A percentile compares a stretch with the other conserved stretches of the same genome.
Evolutionary conservation across 2,888 invertebrate genomes (phyloP).

Genomic region (Emmelina monodactyla): DNA sequence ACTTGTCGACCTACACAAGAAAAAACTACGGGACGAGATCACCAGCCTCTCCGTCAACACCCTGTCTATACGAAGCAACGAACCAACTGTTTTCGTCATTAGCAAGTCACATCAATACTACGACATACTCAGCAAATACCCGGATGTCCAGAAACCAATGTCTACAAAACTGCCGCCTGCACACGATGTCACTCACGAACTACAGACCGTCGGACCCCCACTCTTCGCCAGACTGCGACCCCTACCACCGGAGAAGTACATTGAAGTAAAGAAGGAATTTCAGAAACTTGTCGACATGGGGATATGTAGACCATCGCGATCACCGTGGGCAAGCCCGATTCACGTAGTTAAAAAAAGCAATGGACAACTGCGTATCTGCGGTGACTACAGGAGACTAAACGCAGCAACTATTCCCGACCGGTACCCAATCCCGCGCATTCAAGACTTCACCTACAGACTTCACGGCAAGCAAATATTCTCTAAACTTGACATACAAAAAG

Average conservation of each 20-base stretch:
- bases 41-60: not conserved
- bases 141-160: slow-evolving; percentile 4
- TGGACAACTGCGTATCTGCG: slow-evolving; percentile 18
- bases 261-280: slow-evolving; percentile 6
- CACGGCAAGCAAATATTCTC: slow-evolving; percentile 5
- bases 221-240: slow-evolving; percentile 6
- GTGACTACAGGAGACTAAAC: too few relatives aligned
- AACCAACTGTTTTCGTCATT: not conserved
- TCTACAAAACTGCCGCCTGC: slow-evolving; percentile 3
- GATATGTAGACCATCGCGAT: slow-evolving; percentile 5
- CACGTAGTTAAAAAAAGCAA: slow-evolving; percentile 17
- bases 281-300: not conserved
- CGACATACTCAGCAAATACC: slow-evolving; percentile 8
- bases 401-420: slow-evolving; percentile 6
- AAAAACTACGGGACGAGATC: not conserved
- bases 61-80: not conserved
- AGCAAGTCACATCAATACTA: not conserved
- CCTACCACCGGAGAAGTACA: slow-evolving; percentile 5
- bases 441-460: slow-evolving; percentile 11
- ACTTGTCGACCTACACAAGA: slow-evolving; percentile 9
- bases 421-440: slow-evolving; percentile 11
- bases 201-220: slow-evolving; percentile 7
- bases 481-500: slow-evolving; percentile 7
- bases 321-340: slow-evolving; percentile 16
- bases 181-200: slow-evolving; percentile 7